Percentiles rank a stretch among this genome's conserved stretches.
Conservation (phyloP, 92 coral and sea anemone species). For the Epizoanthus stellaris region DNA sequence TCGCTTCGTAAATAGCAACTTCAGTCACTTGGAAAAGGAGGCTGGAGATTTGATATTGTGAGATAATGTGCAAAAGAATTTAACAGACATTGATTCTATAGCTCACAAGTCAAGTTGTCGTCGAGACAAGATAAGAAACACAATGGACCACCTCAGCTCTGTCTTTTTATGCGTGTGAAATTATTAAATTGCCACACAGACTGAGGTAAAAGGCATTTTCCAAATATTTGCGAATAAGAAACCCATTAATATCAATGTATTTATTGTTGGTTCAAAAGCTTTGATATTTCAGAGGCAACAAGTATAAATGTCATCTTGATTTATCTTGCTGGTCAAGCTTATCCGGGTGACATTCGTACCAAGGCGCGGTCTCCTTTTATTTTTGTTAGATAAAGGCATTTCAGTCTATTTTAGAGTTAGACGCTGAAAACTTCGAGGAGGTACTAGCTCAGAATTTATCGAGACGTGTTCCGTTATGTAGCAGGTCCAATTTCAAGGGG, state of each 20-base stretch:
- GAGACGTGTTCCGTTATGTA: not conserved
- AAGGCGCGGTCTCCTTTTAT: not conserved
- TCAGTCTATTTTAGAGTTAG: slow-evolving; percentile 12
- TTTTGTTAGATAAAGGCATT: slow-evolving; percentile 11
- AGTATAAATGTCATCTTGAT: not conserved
- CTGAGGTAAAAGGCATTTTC: not conserved
- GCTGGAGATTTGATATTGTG: not conserved
- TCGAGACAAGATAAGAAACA: slow-evolving; percentile 46
- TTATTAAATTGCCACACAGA: not conserved
- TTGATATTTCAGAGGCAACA: too few species aligned
- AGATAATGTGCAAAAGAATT: slow-evolving; percentile 11
- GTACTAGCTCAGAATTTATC: slow-evolving; percentile 15
- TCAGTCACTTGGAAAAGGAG: slow-evolving; percentile 22
- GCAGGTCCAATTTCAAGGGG: not conserved
- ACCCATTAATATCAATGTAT: not conserved
- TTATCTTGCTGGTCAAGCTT: not conserved
- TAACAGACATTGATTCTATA: slow-evolving; percentile 12
- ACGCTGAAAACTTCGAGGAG: slow-evolving; percentile 43
- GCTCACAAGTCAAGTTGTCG: slow-evolving; percentile 18
- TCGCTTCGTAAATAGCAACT: slow-evolving; percentile 27
- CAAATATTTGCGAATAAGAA: not conserved
- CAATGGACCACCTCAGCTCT: slow-evolving; percentile 31
- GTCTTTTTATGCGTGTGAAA: not conserved
- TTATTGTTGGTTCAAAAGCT: not conserved
- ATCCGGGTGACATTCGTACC: not conserved